A percentile compares a stretch with the other conserved stretches of the same genome.
These are phyloP conservation scores for Stigmatopora nigra DNA, from an alignment of 2,113 vertebrate species.

Conservation along the genomic window DNA sequence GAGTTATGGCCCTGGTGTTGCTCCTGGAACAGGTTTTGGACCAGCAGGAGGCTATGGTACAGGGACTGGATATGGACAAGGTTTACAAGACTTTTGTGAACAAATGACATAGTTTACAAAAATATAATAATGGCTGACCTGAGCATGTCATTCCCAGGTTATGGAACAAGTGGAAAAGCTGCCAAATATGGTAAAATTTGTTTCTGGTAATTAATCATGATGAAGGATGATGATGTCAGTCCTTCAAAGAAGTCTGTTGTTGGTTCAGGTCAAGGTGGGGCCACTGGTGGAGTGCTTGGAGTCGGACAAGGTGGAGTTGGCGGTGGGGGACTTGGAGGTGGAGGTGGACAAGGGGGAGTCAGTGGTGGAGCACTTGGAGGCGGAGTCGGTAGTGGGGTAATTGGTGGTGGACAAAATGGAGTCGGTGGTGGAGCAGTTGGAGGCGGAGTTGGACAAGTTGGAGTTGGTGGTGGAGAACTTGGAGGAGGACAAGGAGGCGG, in stretches of 20 bases:
- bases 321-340: constrained; percentile 19
- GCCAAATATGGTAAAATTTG: constrained; percentile 61
- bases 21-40: constrained; percentile 39
- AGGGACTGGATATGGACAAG: constrained; percentile 59
- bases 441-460: not conserved
- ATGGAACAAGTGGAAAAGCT: constrained; percentile 59
- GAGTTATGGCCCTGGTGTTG: constrained; percentile 38
- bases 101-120: not conserved
- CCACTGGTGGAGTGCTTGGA: constrained; percentile 5
- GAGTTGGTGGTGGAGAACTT: constrained; percentile 8
- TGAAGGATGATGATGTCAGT: not conserved
- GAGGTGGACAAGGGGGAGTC: not conserved
- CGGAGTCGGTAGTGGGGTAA: constrained; percentile 11
- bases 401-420: constrained; percentile 35
- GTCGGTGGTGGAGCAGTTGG: constrained; percentile 8
- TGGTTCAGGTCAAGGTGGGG: constrained; percentile 32
- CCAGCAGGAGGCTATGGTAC: constrained; percentile 43
- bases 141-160: constrained; percentile 40
- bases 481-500: not conserved
- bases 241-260: not conserved
- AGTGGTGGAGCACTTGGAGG: constrained; percentile 8
- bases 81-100: constrained; percentile 13
- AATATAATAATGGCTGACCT: not conserved
- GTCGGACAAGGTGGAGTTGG: constrained; percentile 4
- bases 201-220: not conserved